phyloP scores from a whole-genome alignment of 2,888 invertebrate species.

The Sinopyrophorus schimmeli region DNA sequence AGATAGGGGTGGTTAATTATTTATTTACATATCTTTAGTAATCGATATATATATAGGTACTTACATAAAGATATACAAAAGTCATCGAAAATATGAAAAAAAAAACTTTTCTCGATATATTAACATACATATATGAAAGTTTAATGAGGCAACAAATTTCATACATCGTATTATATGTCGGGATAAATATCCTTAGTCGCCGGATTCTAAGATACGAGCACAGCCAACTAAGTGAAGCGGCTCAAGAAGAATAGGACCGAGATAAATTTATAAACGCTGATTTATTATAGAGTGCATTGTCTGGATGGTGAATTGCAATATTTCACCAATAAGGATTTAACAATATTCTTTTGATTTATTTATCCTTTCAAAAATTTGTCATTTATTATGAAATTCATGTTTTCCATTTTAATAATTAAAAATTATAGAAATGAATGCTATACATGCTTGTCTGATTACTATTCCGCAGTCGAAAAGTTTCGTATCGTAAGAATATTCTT shows the following conservation, averaged over 20 bases:
- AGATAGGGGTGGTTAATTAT: too few species aligned
- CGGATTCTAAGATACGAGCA: conserved; percentile 49
- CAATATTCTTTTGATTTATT: conserved; percentile 13
- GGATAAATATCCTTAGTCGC: conserved; percentile 52
- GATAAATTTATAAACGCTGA: conserved; percentile 55
- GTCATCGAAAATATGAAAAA: conserved; percentile 5
- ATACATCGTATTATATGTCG: conserved; percentile 54
- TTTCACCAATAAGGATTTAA: conserved; percentile 26
- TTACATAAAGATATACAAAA: too few species aligned
- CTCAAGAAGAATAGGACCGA: conserved; percentile 53
- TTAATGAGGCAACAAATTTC: conserved; percentile 57
- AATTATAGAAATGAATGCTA: too few species aligned
- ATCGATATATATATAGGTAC: too few species aligned
- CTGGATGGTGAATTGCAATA: conserved; percentile 42
- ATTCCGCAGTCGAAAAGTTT: too few species aligned
- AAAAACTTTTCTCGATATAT: too few species aligned
- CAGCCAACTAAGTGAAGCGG: conserved; percentile 54
- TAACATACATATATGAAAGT: conserved; percentile 48
- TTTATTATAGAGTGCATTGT: conserved; percentile 51
- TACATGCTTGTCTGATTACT: too few species aligned
- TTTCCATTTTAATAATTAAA: too few species aligned
- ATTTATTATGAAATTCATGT: too few species aligned
- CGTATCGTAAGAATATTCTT: neutral
- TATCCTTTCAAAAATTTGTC: conserved; percentile 7
- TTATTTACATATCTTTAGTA: too few species aligned